Percentiles rank a stretch among this genome's conserved stretches.
These are phyloP conservation scores for Andricus grossulariae DNA, from an alignment of 1,140 invertebrate species.

Conservation along the genomic window DNA sequence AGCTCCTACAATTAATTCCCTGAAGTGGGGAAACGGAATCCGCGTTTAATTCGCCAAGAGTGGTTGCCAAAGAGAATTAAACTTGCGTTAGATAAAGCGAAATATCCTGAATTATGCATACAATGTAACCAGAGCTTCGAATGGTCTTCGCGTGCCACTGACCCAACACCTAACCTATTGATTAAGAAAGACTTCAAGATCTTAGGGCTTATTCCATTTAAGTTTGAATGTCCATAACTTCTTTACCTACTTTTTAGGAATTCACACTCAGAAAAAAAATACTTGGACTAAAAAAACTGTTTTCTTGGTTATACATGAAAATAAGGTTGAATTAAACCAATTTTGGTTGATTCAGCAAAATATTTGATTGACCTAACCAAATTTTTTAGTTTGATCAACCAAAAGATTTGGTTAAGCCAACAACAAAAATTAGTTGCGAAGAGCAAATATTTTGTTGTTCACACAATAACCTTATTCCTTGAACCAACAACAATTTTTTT, in stretches of 20 bases:
- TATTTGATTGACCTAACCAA: too few relatives aligned
- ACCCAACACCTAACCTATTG: constrained; percentile 1
- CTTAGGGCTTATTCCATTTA: background rate
- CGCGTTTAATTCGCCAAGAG: background rate
- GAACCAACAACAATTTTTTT: too few relatives aligned
- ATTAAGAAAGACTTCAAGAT: constrained; percentile 9
- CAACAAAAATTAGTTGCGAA: too few relatives aligned
- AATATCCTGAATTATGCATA: constrained; percentile 6
- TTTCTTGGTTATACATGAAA: too few relatives aligned
- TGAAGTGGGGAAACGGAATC: background rate
- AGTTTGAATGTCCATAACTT: background rate
- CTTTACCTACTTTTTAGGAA: background rate
- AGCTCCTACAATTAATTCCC: constrained; percentile 1
- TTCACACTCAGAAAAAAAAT: too few relatives aligned
- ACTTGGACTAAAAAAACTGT: too few relatives aligned
- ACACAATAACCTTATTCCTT: too few relatives aligned
- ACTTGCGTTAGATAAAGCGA: background rate
- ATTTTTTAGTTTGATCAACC: too few relatives aligned
- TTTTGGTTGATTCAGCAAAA: too few relatives aligned
- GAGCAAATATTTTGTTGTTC: too few relatives aligned
- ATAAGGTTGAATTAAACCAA: too few relatives aligned
- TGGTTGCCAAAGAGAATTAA: background rate
- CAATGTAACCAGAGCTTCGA: background rate
- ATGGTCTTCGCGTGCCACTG: background rate
- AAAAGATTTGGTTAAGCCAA: too few relatives aligned